Evolutionary conservation across 2,113 vertebrate genomes (phyloP).

Genomic region (Arenaria interpres): DNA sequence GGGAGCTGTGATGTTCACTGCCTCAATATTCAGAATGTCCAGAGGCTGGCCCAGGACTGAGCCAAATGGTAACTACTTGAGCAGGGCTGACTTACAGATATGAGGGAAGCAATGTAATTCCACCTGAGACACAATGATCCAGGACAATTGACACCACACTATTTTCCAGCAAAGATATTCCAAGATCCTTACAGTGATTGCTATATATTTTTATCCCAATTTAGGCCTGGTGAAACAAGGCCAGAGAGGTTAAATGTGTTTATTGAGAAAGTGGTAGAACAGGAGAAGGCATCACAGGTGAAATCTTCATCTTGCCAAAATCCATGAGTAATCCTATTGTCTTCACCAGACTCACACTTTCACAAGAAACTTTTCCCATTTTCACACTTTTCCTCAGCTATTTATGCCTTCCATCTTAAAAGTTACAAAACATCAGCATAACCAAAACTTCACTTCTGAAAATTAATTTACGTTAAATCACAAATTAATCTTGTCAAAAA

Average conservation of each 20-base stretch:
- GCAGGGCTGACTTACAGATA: not conserved
- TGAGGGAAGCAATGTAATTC: accelerated
- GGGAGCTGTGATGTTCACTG: not conserved
- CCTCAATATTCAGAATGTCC: not conserved
- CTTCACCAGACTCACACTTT: not conserved
- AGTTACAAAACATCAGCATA: not conserved
- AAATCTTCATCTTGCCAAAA: not conserved
- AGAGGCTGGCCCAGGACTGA: not conserved
- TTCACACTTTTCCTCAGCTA: not conserved
- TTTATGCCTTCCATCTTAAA: not conserved
- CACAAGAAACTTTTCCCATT: not conserved
- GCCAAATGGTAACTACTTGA: not conserved
- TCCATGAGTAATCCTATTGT: not conserved
- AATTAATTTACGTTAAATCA: not conserved
- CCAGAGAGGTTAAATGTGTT: not conserved
- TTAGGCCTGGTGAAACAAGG: not conserved
- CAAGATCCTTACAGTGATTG: not conserved
- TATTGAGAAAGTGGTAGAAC: not conserved
- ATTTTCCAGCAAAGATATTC: not conserved
- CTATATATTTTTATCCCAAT: not conserved
- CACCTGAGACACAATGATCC: not conserved
- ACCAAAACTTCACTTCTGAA: not conserved
- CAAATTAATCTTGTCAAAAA: not conserved
- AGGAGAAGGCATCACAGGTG: not conserved
- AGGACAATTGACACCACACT: not conserved